Conservation (phyloP, 2,888 invertebrate species). For the Apoda limacodes region DNA sequence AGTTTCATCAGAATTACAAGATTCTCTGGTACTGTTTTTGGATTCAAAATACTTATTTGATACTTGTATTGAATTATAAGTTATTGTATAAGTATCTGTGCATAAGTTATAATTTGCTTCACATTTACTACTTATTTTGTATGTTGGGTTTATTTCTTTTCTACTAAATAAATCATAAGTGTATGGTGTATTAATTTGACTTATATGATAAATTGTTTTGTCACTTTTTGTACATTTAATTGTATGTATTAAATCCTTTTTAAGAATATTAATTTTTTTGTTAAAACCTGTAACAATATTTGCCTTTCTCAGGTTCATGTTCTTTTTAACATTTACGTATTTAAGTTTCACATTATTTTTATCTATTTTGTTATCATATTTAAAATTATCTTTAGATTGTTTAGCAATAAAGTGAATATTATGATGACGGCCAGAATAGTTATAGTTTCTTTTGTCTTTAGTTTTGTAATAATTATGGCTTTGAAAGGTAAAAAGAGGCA, state of each 20-base stretch:
- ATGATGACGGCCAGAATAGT: too few species aligned
- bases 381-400: constrained; percentile 31
- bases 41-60: constrained; percentile 8
- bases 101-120: too few species aligned
- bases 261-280: constrained; percentile 9
- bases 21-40: constrained; percentile 2
- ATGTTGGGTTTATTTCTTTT: too few species aligned
- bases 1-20: too few species aligned
- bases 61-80: too few species aligned
- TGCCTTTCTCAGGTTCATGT: constrained; percentile 11
- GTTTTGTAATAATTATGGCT: constrained; percentile 2
- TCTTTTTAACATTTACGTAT: constrained; percentile 5
- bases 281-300: constrained; percentile 2
- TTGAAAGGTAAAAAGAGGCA: too few species aligned
- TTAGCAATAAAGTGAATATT: constrained; percentile 29
- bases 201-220: constrained; percentile 4
- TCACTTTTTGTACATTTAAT: constrained; percentile 26
- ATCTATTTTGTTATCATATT: constrained; percentile 10
- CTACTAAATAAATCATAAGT: too few species aligned
- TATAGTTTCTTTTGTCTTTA: constrained; percentile 18
- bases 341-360: constrained; percentile 12
- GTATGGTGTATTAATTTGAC: too few species aligned
- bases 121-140: too few species aligned
- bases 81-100: constrained; percentile 1
- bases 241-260: constrained; percentile 23